Conservation (phyloP, 2,113 vertebrate species). For the Casuarius casuarius region DNA sequence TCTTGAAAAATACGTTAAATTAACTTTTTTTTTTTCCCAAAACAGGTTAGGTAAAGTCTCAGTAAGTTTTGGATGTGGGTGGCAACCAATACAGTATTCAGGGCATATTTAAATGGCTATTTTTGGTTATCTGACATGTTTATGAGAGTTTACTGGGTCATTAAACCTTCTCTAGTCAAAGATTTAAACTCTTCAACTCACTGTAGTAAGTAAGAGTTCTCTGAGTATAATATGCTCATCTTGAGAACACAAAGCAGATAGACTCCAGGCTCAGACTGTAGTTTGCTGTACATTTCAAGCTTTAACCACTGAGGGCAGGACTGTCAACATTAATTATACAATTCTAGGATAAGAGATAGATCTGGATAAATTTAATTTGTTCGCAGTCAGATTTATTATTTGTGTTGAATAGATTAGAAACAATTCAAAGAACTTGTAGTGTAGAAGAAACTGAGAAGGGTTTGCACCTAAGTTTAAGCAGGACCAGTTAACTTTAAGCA, state of each 20-base stretch:
- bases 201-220: background rate
- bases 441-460: background rate
- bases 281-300: background rate
- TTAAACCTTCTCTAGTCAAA: background rate
- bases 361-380: background rate
- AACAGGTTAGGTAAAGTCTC: background rate
- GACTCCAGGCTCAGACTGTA: background rate
- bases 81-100: background rate
- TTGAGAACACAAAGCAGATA: background rate
- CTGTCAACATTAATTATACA: constrained; percentile 8
- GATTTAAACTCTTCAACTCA: background rate
- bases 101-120: background rate
- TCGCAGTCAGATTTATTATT: background rate
- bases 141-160: background rate
- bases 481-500: background rate
- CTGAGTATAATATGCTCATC: rapidly evolving
- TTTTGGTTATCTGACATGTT: background rate
- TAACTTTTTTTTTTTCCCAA: background rate
- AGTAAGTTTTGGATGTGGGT: background rate
- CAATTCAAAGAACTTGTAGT: background rate
- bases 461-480: background rate
- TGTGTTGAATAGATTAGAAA: background rate
- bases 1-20: background rate
- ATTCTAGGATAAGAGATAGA: background rate
- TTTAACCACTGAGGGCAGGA: background rate